phyloP scores from a whole-genome alignment of 1,140 invertebrate species.

The Euura saliciscinereae region DNA sequence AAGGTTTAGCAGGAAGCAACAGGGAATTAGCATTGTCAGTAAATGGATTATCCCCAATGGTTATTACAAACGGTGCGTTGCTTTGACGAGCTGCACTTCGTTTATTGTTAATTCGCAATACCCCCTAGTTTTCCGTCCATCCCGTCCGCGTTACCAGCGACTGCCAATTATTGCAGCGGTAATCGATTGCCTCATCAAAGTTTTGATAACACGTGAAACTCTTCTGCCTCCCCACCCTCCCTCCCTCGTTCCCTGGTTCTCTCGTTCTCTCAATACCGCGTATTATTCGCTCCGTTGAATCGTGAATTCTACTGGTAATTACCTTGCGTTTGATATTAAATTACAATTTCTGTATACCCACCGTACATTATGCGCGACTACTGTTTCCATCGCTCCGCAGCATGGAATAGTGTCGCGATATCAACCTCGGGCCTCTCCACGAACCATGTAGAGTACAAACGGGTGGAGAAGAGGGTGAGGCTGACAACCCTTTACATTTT shows the following conservation, averaged over 20 bases:
- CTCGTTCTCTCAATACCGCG: constrained; percentile 33
- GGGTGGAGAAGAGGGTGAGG: constrained; percentile 20
- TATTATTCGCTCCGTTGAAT: constrained; percentile 61
- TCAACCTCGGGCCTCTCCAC: no score
- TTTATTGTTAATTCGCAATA: constrained; percentile 46
- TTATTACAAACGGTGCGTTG: constrained; percentile 39
- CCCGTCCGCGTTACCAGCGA: neutral
- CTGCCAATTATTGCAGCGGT: constrained; percentile 47
- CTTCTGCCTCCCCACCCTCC: constrained; percentile 25
- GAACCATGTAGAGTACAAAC: neutral
- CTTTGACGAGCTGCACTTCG: constrained; percentile 44
- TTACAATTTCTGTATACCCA: constrained; percentile 50
- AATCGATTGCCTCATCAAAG: constrained; percentile 51
- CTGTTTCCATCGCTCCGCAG: neutral
- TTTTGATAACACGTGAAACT: constrained; percentile 49
- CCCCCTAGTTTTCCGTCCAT: neutral
- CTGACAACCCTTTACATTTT: constrained; percentile 52
- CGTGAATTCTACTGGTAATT: constrained; percentile 62
- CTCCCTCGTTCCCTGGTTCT: constrained; percentile 16
- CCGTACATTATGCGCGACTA: neutral
- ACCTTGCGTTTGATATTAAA: constrained; percentile 62
- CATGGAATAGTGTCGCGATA: no score
- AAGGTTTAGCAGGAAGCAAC: constrained; percentile 12
- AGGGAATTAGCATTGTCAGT: constrained; percentile 41
- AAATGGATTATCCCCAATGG: constrained; percentile 41